Evolutionary conservation across 2,797 vertebrate genomes (phyloP), one percentile per base, ranked within the genome.

Genomic region (Denticeps clupeoides): DNA sequence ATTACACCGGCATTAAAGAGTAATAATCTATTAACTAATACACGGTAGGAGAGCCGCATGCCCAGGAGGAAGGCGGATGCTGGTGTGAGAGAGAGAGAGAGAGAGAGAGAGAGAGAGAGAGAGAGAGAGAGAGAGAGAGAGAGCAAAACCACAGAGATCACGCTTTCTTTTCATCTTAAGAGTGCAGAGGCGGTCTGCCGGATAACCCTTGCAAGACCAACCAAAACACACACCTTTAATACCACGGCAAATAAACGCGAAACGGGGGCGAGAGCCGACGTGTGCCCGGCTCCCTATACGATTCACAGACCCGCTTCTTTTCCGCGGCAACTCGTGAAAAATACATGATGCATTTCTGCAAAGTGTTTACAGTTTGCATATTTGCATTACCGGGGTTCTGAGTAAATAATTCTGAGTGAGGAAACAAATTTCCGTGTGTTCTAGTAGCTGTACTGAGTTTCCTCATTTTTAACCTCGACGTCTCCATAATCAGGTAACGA

Each of bases 21-120:
- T 53, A 55, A 55, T 59, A 53, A 51, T 47, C 57, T 58, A 62
- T 52, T 64, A 62, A 49, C 56, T 48, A 38, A n/a, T 50, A 50
- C 41, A 49, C 43, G 41, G 16, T 44, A 22, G 3, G 41, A 23
- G 31, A 54, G 51, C 37, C 21, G 15, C 46, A 53, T 45, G 53
- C 45, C 37, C 26, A 31, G 44, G 38, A 53, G 56, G 43, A 47
- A 44, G 28, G 31, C 32, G 13, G 45, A 24, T 37, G 41, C 2
- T 15, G 27, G 8, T 40, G 19, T 5, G 11, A 43, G 26, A 25
- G 13, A 15, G 22, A 15, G 11, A 13, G n/a, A 32, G 1, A 37
- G 37, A 15, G 29, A 15, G 15, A 33, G 8, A 11, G 19, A 5
- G 8, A 3, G 24, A 2, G 2, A 21, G 4, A 8, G n/a, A 10